Evolutionary conservation across 2,113 vertebrate species (phyloP).

Genomic region (Xyliphius kryptos): DNA sequence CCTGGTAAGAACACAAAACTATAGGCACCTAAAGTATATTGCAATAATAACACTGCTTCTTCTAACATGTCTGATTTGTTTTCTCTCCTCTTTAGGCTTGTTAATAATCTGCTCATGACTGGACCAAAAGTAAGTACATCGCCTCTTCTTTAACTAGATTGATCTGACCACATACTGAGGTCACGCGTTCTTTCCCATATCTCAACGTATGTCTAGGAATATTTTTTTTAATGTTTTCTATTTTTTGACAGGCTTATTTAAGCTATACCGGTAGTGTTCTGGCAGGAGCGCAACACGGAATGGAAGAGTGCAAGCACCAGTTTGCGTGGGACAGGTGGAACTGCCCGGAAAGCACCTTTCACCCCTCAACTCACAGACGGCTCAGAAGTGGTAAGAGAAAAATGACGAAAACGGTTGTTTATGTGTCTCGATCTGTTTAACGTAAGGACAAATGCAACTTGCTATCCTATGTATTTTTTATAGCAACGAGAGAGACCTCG

Average conservation of each 20-base stretch:
- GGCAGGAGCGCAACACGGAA: constrained; percentile 77
- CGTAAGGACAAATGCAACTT: background rate
- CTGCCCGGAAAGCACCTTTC: constrained; percentile 85
- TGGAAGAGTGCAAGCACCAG: constrained; percentile 91
- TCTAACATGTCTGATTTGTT: background rate
- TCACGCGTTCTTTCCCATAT: no score
- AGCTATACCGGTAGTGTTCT: constrained; percentile 83
- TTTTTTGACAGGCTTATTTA: constrained; percentile 74
- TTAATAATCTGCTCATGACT: constrained; percentile 91
- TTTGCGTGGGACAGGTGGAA: constrained; percentile 96
- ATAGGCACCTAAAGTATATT: background rate
- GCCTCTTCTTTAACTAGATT: background rate
- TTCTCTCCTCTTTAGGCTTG: constrained; percentile 67
- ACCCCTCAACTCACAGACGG: constrained; percentile 77
- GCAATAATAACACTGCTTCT: background rate
- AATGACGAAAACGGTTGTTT: background rate
- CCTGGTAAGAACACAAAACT: constrained; percentile 70
- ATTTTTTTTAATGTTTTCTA: no score
- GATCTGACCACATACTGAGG: no score
- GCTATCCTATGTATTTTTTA: constrained; percentile 19
- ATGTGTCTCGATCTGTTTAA: background rate
- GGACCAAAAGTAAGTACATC: constrained; percentile 81
- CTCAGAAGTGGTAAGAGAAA: constrained; percentile 72
- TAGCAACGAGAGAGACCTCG: constrained; percentile 88
- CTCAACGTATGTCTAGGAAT: no score